Percentiles rank a stretch among this genome's conserved stretches.
Evolutionary conservation across 2,888 invertebrate genomes (phyloP).

Genomic region (Tipula vernalis): DNA sequence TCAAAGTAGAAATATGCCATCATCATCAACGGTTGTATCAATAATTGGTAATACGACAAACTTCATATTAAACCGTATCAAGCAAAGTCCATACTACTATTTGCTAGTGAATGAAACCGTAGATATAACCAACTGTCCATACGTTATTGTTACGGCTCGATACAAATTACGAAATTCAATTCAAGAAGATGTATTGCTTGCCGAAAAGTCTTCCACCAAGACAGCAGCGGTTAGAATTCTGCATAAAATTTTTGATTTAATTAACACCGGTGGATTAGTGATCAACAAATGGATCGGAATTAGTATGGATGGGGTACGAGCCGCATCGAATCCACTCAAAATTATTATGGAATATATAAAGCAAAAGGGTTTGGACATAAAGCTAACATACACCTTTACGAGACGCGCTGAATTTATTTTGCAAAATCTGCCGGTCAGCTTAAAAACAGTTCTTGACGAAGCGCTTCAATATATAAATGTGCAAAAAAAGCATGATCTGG

Average conservation of each 20-base stretch:
- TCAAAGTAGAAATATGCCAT: background rate
- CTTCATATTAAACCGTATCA: background rate
- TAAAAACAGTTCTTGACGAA: background rate
- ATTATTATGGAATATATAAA: background rate
- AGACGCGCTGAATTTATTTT: background rate
- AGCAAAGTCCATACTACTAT: background rate
- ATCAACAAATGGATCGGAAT: background rate
- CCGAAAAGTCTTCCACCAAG: too few species aligned
- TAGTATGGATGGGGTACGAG: background rate
- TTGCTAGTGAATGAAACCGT: background rate
- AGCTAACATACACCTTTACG: background rate
- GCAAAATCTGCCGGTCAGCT: background rate
- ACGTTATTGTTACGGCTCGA: background rate
- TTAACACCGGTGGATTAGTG: too few species aligned
- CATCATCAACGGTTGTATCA: background rate
- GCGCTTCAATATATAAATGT: background rate
- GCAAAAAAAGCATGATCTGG: background rate
- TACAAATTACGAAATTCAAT: background rate
- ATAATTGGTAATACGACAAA: background rate
- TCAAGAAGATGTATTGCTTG: background rate
- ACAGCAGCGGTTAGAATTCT: too few species aligned
- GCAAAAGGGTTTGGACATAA: background rate
- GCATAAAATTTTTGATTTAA: too few species aligned
- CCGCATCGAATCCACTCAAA: background rate
- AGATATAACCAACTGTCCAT: background rate